phyloP scores from a whole-genome alignment of 2,113 vertebrate species.

The Clarias macrocephalus region DNA sequence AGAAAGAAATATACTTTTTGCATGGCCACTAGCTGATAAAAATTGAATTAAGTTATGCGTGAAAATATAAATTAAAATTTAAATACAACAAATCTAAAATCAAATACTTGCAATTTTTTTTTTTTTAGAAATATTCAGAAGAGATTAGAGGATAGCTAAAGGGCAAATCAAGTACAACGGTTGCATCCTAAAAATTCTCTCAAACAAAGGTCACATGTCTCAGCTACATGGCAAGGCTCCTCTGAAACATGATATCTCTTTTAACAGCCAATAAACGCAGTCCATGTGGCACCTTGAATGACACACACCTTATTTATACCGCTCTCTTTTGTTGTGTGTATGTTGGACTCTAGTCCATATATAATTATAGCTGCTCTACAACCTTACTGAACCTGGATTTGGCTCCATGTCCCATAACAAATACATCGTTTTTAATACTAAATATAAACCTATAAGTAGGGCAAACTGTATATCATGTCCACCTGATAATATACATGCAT shows the following conservation, averaged over 20 bases:
- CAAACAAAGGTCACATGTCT: background rate
- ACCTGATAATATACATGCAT: slow-evolving; percentile 33
- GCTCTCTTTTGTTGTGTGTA: slow-evolving; percentile 20
- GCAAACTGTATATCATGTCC: background rate
- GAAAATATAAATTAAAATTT: background rate
- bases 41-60: background rate
- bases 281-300: background rate
- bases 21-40: background rate
- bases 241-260: slow-evolving; percentile 20
- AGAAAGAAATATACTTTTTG: slow-evolving; percentile 1
- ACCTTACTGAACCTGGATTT: slow-evolving; percentile 2
- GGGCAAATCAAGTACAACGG: background rate
- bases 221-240: background rate
- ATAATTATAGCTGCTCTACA: slow-evolving; percentile 30
- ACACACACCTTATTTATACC: slow-evolving; percentile 5
- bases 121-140: background rate
- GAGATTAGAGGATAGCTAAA: background rate
- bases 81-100: background rate
- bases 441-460: slow-evolving; percentile 26
- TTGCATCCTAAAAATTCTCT: background rate
- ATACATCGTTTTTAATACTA: slow-evolving; percentile 26
- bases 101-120: background rate
- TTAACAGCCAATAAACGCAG: background rate
- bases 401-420: slow-evolving; percentile 21
- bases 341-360: slow-evolving; percentile 25